Evolutionary conservation across 2,888 invertebrate species (phyloP).

Genomic region (Apotomis turbidana): DNA sequence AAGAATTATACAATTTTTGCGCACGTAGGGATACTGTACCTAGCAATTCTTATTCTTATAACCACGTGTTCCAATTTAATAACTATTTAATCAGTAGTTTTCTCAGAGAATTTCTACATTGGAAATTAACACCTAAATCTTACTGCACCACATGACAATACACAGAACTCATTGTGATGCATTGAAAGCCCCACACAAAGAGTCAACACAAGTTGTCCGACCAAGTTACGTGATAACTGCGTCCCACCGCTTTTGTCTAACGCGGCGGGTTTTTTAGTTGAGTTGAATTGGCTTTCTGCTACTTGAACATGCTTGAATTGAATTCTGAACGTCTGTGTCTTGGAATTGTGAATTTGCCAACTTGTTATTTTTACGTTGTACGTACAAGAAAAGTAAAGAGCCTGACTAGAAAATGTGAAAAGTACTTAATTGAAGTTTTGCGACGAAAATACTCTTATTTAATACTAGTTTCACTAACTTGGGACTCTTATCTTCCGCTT

Average conservation of each 20-base stretch:
- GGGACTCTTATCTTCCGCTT: too few relatives aligned
- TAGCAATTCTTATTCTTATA: background rate
- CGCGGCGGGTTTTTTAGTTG: conserved; percentile 25
- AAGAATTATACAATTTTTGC: too few relatives aligned
- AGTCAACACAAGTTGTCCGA: conserved; percentile 32
- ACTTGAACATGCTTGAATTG: conserved; percentile 17
- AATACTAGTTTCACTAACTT: too few relatives aligned
- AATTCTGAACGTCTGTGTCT: background rate
- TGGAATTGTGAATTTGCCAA: background rate
- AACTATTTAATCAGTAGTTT: background rate
- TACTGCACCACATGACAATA: conserved; percentile 23
- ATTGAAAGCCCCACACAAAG: conserved; percentile 31
- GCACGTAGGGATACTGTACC: too few relatives aligned
- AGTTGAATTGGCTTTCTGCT: conserved; percentile 24
- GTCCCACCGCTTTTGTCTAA: conserved; percentile 30
- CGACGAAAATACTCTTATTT: too few relatives aligned
- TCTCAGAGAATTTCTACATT: conserved; percentile 2
- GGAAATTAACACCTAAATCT: conserved; percentile 27
- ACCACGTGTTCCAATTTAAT: background rate
- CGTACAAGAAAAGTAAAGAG: background rate
- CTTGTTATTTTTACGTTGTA: background rate
- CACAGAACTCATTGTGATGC: conserved; percentile 31
- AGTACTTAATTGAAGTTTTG: too few relatives aligned
- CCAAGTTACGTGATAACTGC: conserved; percentile 30
- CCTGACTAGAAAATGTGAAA: too few relatives aligned